Base-by-base conservation (phyloP, 2,888 invertebrate species). In the Heliconius sara region DNA sequence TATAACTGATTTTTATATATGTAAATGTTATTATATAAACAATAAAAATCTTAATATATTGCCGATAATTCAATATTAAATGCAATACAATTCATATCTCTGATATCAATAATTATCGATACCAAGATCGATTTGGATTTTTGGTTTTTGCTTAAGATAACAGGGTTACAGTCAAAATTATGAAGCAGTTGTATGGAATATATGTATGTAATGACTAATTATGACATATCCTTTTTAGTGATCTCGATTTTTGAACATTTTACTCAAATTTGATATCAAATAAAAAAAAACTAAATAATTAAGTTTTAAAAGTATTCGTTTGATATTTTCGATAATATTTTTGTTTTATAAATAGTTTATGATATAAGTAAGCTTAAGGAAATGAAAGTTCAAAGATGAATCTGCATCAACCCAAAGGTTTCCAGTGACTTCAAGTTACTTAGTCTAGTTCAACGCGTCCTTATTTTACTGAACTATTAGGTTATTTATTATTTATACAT, bases 341-440 rank as follows among this genome's bases (percentile, higher is more conserved):
- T 74, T 78, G 65, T 80, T 78, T 79, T 72, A 67, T 66, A 76
- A 60, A 52, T 52, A 75, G 30, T 57, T 75, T 84, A 76, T 85
- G 80, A 79, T 83, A 80, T 75, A 85, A 84, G 81, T 85, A 84
- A 76, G 30, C 4, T 86, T 86, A 86, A 82, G 84, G 78, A 57
- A 76, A 83, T 84, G 83, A 87, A 87, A 89, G 91, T 91, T 90
- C 88, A 89, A 90, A 90, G 87, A 89, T 88, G 87, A 85, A 86
- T 80, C 80, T 81, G 52, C 76, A 75, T 80, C 43, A 82, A 80
- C 76, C 85, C 85, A 86, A 85, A 86, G 85, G 82, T 83, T 81
- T 83, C 80, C 78, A 79, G 80, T 80, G 80, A 84, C 79, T 85
- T 80, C 83, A 80, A 78, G 81, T 68, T 77, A 77, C 52, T 79